Evolutionary conservation across 2,113 vertebrate species (phyloP), one percentile per base, ranked within the genome.

Genomic region (Mellivora capensis): DNA sequence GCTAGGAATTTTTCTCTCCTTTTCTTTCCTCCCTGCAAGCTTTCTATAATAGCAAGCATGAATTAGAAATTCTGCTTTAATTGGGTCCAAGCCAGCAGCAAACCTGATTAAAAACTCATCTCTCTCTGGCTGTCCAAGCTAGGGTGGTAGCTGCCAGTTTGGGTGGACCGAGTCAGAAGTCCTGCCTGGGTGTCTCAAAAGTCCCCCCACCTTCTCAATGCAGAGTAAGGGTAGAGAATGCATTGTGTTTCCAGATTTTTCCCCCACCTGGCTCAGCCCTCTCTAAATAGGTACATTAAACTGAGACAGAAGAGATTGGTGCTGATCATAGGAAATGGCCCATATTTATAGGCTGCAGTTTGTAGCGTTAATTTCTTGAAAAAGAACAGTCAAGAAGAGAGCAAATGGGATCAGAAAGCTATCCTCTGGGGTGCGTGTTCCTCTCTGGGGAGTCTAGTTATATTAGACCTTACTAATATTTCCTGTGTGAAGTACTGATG

Each of bases 51-150:
- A 92, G 97, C 95, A 94, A 93, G 79, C 7, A 1, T 54, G 64
- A 98, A 98, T 90, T 79, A 29, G 44, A 87, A 97, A 82, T 95
- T 90, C 47, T 47, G 76, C 87, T 97, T 79, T 96, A 96, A 98
- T 52, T 94, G 96, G 87, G 80, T 93, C 87, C 97, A 93, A 93
- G 96, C 31, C 85, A 98, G 97, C 62, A 93, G 92, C 61, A 97
- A 96, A 96, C 59, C 94, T 97, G 79, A 98, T 98, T 98, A 97
- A 98, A 98, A 98, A 47, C 64, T 93, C 71, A 96, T 86, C 97
- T 96, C 84, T 49, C 71, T 95, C 0, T 0, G 90, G 89, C 77
- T 89, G 42, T 92, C 89, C n/a, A 54, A 87, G 27, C 84, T 79
- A 91, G 77, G 77, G 81, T 87, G 93, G 92, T 7, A 94, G 94